Percentiles rank a stretch among this genome's conserved stretches.
Evolutionary conservation across 2,113 vertebrate genomes (phyloP).

Genomic region (Sebastes fasciatus): DNA sequence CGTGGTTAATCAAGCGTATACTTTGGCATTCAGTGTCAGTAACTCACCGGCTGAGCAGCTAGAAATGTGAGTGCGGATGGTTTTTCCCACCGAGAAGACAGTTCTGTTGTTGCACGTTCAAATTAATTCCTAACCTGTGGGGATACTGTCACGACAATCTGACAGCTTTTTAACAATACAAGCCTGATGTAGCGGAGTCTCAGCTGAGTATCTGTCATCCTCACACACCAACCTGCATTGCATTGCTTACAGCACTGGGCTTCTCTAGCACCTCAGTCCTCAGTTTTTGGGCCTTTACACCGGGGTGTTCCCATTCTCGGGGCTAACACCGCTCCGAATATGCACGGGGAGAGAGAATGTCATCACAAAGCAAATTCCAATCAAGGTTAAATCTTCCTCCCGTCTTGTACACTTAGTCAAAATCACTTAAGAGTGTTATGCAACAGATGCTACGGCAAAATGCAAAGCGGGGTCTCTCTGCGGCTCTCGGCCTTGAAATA

Average conservation of each 20-base stretch:
- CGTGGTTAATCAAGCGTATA: background rate
- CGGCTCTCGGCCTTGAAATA: conserved; percentile 3
- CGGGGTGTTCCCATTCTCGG: background rate
- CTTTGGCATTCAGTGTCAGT: background rate
- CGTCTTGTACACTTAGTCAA: background rate
- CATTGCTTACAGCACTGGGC: conserved; percentile 4
- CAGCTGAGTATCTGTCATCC: conserved; percentile 45
- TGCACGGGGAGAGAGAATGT: background rate
- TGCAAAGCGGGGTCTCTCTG: conserved; percentile 6
- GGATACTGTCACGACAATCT: conserved; percentile 51
- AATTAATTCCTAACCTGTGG: conserved; percentile 73
- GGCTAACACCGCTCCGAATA: background rate
- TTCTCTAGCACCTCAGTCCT: background rate
- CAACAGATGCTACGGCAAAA: conserved; percentile 42
- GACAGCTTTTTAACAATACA: conserved; percentile 60
- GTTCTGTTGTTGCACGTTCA: conserved; percentile 53
- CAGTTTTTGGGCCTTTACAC: background rate
- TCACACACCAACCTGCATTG: conserved; percentile 26
- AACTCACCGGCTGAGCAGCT: conserved; percentile 13
- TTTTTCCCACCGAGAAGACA: conserved; percentile 37
- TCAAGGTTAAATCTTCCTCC: conserved; percentile 23
- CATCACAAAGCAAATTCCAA: conserved; percentile 29
- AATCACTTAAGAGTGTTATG: conserved; percentile 16
- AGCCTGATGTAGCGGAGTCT: conserved; percentile 49
- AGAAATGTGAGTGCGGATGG: background rate